A percentile compares a stretch with the other conserved stretches of the same genome.
These are phyloP conservation scores for Epinotia ramella DNA, from an alignment of 2,888 invertebrate genomes.

Conservation along the genomic window DNA sequence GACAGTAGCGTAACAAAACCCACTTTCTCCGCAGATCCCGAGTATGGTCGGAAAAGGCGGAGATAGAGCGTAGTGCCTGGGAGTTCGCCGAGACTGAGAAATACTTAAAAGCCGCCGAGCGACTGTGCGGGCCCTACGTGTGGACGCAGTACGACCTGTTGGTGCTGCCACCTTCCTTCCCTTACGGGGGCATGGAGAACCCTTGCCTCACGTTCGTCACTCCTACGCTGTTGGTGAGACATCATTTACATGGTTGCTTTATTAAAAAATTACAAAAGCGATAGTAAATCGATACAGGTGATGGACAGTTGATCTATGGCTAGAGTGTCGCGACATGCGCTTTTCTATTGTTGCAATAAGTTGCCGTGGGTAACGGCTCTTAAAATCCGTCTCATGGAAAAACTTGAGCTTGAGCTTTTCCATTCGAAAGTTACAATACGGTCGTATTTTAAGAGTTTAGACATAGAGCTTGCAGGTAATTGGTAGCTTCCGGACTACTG, in stretches of 20 bases:
- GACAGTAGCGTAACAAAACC: not conserved
- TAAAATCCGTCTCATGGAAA: not conserved
- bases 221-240: constrained; percentile 92
- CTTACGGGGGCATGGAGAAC: constrained; percentile 99
- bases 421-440: no score
- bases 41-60: constrained; percentile 96
- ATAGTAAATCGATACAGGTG: no score
- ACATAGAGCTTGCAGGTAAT: no score
- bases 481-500: no score
- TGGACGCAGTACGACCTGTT: constrained; percentile 96
- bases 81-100: constrained; percentile 96
- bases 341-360: no score
- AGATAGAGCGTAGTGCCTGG: constrained; percentile 92
- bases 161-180: constrained; percentile 96
- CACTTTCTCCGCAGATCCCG: constrained; percentile 82
- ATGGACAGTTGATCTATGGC: no score
- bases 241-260: not conserved
- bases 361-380: no score
- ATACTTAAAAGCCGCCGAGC: constrained; percentile 93
- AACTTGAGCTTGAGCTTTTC: no score
- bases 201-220: constrained; percentile 98
- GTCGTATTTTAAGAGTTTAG: no score
- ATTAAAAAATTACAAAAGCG: no score
- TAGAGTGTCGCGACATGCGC: no score
- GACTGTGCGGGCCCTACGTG: constrained; percentile 94